A percentile compares a stretch with the other conserved stretches of the same genome.
Evolutionary conservation across 2,797 vertebrate genomes (phyloP).

Genomic region (Myripristis murdjan): DNA sequence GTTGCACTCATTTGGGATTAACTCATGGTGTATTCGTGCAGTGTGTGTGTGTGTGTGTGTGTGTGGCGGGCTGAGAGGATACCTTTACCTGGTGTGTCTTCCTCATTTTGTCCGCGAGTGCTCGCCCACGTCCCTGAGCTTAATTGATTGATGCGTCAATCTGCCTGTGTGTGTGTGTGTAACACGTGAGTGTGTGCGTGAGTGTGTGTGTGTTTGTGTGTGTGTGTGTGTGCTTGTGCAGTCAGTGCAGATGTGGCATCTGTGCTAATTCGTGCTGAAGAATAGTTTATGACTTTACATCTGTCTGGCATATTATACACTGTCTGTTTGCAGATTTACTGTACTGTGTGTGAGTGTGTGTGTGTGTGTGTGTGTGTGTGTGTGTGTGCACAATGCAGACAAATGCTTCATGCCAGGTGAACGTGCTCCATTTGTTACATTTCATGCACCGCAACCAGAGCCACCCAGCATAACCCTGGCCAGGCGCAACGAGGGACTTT

Average conservation of each 20-base stretch:
- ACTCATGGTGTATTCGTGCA: slow-evolving; percentile 26
- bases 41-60: no score
- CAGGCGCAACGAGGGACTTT: slow-evolving; percentile 23
- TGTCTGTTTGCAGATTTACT: slow-evolving; percentile 38
- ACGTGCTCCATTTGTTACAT: slow-evolving; percentile 10
- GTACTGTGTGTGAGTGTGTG: slow-evolving; percentile 10
- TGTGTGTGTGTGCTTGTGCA: neutral
- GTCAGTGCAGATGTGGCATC: slow-evolving; percentile 42
- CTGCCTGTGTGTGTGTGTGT: slow-evolving; percentile 50
- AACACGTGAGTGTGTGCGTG: no score
- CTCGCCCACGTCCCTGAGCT: slow-evolving; percentile 45
- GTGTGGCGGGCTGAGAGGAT: slow-evolving; percentile 32
- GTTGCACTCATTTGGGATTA: slow-evolving; percentile 30
- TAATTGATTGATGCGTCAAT: slow-evolving; percentile 43
- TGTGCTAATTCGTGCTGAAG: slow-evolving; percentile 59
- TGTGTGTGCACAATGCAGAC: slow-evolving; percentile 26
- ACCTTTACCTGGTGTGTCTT: slow-evolving; percentile 50
- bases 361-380: slow-evolving; percentile 29
- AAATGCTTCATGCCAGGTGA: slow-evolving; percentile 34
- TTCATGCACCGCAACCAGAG: slow-evolving; percentile 3
- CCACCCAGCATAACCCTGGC: neutral
- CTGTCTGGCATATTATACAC: slow-evolving; percentile 54
- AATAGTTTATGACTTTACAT: slow-evolving; percentile 56
- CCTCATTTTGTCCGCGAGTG: slow-evolving; percentile 47
- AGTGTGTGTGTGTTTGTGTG: slow-evolving; percentile 49